A percentile compares a stretch with the other conserved stretches of the same genome.
Evolutionary conservation across 2,113 vertebrate species (phyloP).

Genomic region (Polyodon spathula): DNA sequence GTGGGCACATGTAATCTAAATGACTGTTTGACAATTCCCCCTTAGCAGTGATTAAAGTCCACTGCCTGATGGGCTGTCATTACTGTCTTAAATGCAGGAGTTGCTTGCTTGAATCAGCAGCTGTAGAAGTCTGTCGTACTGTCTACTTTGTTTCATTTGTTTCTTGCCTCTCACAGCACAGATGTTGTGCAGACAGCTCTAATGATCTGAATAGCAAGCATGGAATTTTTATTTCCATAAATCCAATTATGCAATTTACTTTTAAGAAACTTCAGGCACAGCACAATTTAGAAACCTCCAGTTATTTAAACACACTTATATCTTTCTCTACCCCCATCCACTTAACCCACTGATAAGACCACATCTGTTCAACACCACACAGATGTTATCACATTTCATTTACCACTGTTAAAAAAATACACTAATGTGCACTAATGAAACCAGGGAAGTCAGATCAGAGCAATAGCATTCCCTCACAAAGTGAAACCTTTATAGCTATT

Average conservation of each 20-base stretch:
- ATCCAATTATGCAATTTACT: conserved; percentile 1
- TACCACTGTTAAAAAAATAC: background rate
- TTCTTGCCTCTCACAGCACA: background rate
- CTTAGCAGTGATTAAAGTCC: background rate
- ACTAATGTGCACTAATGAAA: conserved; percentile 4
- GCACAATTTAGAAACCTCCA: background rate
- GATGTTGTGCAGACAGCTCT: background rate
- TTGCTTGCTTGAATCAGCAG: background rate
- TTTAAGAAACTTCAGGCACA: background rate
- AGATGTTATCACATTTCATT: background rate
- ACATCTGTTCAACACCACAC: background rate
- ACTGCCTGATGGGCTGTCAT: background rate
- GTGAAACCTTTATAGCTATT: background rate
- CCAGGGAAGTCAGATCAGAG: background rate
- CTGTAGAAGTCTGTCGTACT: background rate
- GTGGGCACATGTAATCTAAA: background rate
- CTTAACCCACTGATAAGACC: background rate
- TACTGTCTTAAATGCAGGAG: background rate
- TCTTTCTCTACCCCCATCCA: background rate
- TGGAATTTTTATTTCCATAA: background rate
- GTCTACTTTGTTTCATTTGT: background rate
- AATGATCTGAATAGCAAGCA: background rate
- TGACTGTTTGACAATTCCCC: background rate
- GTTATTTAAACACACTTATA: background rate
- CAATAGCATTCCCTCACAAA: background rate